Base-by-base conservation (phyloP, 2,797 vertebrate genomes). In the Paedocypris micromegethes region DNA sequence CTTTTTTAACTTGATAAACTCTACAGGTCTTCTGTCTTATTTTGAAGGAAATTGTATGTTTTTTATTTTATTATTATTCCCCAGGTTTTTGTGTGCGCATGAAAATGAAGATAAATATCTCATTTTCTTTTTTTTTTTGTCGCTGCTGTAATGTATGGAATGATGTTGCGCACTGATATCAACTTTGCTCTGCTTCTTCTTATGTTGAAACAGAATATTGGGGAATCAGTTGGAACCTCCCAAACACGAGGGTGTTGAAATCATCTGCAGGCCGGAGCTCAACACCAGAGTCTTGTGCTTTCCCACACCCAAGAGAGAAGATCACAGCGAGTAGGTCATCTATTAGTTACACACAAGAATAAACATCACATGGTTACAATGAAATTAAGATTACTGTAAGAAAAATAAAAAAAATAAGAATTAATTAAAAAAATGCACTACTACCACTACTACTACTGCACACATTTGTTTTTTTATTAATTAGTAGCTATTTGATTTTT, bases 231-330 rank as follows among this genome's bases (percentile, higher is more conserved):
- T 93, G 5, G 73, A 90, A 4, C 72, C 81, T 5, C 88, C 88
- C 0, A 83, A 85, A n/a, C 90, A 91, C 37, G 89, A 93, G 73
- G 90, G 92, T 2, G 82, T 92, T 80, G 88, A 81, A 70, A 86
- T 90, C 66, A 83, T 91, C 72, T 85, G 84, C 68, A 81, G 80
- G 58, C 78, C 58, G n/a, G 67, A 58, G 42, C 47, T 75, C 42
- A 70, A 38, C 61, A 54, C 38, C 52, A 43, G 75, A 1, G 60
- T 48, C 44, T 43, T 64, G 3, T 50, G 2, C 41, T 38, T 45
- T 2, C 42, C 68, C 5, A 74, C 76, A 9, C 64, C 68, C 54
- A 65, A 38, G 60, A 75, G 58, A 50, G 73, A 74, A 66, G 74
- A 70, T 59, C 56, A 76, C 61, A 88, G 83, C 79, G 76, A 88